Conservation (phyloP, 2,113 vertebrate species). For the Scomber japonicus region DNA sequence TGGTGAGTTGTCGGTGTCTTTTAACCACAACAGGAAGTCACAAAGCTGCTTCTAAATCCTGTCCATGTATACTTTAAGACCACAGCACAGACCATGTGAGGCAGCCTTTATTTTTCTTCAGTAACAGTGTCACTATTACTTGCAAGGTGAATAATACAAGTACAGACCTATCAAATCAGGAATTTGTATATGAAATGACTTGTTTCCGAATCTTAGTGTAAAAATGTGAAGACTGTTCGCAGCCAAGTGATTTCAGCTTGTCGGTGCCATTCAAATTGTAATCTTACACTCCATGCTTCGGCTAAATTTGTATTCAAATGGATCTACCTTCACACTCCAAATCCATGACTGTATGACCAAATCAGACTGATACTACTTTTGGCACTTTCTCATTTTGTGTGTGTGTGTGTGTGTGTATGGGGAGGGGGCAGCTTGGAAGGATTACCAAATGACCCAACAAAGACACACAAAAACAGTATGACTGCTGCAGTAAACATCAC, state of each 20-base stretch:
- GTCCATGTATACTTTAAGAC: neutral
- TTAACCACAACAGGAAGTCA: neutral
- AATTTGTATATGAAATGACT: too few species aligned
- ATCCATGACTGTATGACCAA: neutral
- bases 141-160: too few species aligned
- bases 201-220: too few species aligned
- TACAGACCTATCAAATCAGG: too few species aligned
- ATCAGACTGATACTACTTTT: neutral
- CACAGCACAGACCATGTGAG: neutral
- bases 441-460: neutral
- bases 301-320: too few species aligned
- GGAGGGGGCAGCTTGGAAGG: neutral
- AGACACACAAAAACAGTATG: neutral
- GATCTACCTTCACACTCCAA: too few species aligned
- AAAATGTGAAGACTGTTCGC: too few species aligned
- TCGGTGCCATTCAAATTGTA: too few species aligned
- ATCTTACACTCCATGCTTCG: too few species aligned
- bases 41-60: conserved; percentile 18
- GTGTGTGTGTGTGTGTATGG: too few species aligned
- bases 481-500: neutral
- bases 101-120: neutral
- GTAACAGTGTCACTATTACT: neutral
- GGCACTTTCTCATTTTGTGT: neutral
- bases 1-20: conserved; percentile 1
- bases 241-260: too few species aligned